Evolutionary conservation across 2,113 vertebrate genomes (phyloP).

Genomic region (Fregetta grallaria): DNA sequence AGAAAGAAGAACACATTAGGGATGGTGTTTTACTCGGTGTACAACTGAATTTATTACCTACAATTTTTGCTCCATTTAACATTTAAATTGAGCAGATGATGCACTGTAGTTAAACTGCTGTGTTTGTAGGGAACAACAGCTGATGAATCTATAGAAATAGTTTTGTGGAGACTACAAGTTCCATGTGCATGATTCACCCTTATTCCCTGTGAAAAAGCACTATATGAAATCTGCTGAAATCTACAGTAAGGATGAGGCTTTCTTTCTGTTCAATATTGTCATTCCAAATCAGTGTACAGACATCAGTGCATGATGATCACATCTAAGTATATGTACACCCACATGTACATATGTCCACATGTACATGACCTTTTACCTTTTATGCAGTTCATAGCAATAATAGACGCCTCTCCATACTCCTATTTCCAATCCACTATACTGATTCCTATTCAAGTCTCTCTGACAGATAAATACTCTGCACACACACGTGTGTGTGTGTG

Average conservation of each 20-base stretch:
- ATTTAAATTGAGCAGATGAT: background rate
- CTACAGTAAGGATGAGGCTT: background rate
- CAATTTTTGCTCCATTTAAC: background rate
- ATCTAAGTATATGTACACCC: background rate
- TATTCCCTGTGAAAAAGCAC: background rate
- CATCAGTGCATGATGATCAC: background rate
- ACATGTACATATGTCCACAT: rapidly evolving
- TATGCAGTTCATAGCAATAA: background rate
- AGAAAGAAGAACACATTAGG: conserved; percentile 8
- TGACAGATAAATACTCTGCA: background rate
- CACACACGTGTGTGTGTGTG: rapidly evolving
- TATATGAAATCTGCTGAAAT: background rate
- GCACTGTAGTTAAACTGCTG: background rate
- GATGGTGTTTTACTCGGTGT: background rate
- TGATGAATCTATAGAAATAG: background rate
- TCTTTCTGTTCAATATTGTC: background rate
- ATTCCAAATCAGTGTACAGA: background rate
- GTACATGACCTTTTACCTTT: background rate
- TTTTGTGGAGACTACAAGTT: background rate
- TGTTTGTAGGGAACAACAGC: background rate
- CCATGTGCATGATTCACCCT: background rate
- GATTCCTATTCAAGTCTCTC: background rate
- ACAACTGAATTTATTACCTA: background rate
- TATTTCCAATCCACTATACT: background rate
- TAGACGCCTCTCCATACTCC: background rate